phyloP scores from a whole-genome alignment of 1,140 invertebrate genomes.

The Euschistus heros region DNA sequence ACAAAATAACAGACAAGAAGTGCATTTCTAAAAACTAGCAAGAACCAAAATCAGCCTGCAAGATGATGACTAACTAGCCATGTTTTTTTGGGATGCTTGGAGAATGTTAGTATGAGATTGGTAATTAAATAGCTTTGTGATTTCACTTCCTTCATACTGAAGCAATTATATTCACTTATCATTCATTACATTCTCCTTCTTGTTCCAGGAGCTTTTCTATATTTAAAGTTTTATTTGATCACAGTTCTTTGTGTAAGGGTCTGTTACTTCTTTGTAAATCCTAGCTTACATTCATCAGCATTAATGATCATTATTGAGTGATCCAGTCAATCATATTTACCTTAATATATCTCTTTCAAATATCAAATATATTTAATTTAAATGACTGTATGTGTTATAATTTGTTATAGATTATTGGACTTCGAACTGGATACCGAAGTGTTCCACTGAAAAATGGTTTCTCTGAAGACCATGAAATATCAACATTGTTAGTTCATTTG shows the following conservation, averaged over 20 bases:
- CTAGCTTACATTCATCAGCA: background rate
- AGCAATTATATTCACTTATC: too few relatives aligned
- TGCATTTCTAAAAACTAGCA: too few relatives aligned
- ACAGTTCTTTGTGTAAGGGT: constrained; percentile 3
- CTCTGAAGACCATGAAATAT: constrained; percentile 87
- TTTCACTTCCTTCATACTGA: too few relatives aligned
- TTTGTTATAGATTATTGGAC: constrained; percentile 47
- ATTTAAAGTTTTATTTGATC: constrained; percentile 6
- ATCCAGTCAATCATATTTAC: background rate
- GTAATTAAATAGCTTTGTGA: too few relatives aligned
- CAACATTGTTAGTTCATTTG: constrained; percentile 79
- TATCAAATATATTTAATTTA: background rate
- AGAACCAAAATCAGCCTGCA: too few relatives aligned
- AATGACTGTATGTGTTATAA: constrained; percentile 14
- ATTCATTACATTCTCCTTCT: too few relatives aligned
- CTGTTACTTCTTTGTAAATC: background rate
- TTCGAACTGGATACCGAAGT: constrained; percentile 78
- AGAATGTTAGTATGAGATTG: too few relatives aligned
- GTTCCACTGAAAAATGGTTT: constrained; percentile 82
- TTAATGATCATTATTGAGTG: background rate
- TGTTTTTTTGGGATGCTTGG: too few relatives aligned
- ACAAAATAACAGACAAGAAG: too few relatives aligned
- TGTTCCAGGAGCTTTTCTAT: too few relatives aligned
- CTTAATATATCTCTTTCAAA: background rate
- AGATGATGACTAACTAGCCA: too few relatives aligned